Conservation (phyloP, 2,888 invertebrate species). For the Caenorhabditis sp. region DNA sequence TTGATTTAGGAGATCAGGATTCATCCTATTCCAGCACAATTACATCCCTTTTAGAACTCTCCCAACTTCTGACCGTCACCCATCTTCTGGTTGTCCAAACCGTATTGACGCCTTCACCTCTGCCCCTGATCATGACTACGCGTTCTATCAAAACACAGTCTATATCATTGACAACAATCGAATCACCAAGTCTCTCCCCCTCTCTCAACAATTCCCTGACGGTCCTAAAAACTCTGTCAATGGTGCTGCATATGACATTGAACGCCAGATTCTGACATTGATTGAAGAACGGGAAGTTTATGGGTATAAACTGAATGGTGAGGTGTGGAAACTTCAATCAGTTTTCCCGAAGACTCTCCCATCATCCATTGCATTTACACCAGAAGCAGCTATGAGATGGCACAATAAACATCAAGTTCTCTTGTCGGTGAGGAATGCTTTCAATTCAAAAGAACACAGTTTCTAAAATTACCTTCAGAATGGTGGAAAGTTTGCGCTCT, state of each 20-base stretch:
- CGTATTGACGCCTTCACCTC: slow-evolving; percentile 35
- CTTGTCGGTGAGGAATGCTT: slow-evolving; percentile 32
- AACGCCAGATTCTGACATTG: slow-evolving; percentile 40
- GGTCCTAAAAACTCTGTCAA: slow-evolving; percentile 31
- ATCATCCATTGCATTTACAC: slow-evolving; percentile 39
- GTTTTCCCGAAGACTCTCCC: slow-evolving; percentile 35
- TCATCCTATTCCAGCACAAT: background rate
- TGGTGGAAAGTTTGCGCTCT: slow-evolving; percentile 48
- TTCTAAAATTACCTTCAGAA: slow-evolving; percentile 28
- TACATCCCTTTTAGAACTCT: slow-evolving; percentile 16
- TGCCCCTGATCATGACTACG: slow-evolving; percentile 27
- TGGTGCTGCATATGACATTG: slow-evolving; percentile 46
- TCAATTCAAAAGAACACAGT: background rate
- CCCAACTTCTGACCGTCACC: slow-evolving; percentile 26
- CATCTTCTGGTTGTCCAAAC: slow-evolving; percentile 33
- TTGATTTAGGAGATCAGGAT: too few species aligned
- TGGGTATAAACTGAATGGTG: slow-evolving; percentile 19
- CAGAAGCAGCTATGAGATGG: slow-evolving; percentile 46
- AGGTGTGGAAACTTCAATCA: slow-evolving; percentile 20
- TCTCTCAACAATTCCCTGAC: slow-evolving; percentile 23
- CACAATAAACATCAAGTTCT: slow-evolving; percentile 50
- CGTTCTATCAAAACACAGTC: slow-evolving; percentile 25
- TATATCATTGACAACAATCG: slow-evolving; percentile 26
- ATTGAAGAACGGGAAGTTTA: slow-evolving; percentile 31
- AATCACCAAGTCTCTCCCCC: background rate